Evolutionary conservation across 2,797 vertebrate species (phyloP).

Genomic region (Microctenopoma stevenorrisi): DNA sequence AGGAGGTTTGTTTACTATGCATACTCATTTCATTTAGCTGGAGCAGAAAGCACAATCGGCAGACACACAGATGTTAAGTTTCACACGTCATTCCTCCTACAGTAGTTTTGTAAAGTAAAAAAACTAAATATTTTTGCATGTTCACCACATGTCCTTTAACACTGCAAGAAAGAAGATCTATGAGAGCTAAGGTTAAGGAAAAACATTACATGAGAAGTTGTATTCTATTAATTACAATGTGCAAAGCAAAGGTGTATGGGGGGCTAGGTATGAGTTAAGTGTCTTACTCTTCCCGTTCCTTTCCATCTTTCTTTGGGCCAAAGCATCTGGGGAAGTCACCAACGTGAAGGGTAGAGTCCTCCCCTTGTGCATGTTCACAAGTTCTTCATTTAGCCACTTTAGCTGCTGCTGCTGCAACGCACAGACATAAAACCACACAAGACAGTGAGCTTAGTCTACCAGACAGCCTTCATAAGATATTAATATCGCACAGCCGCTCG

Average conservation of each 20-base stretch:
- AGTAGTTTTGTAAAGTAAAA: slow-evolving; percentile 44
- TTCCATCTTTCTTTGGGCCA: slow-evolving; percentile 79
- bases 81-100: slow-evolving; percentile 62
- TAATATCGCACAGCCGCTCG: slow-evolving; percentile 75
- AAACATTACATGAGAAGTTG: slow-evolving; percentile 20
- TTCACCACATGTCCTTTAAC: slow-evolving; percentile 40
- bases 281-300: slow-evolving; percentile 76
- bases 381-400: slow-evolving; percentile 71
- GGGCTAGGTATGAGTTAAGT: slow-evolving; percentile 20
- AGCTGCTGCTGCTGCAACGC: slow-evolving; percentile 69
- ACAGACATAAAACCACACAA: slow-evolving; percentile 77
- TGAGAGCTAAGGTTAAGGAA: slow-evolving; percentile 16
- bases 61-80: slow-evolving; percentile 61
- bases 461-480: slow-evolving; percentile 80
- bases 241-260: slow-evolving; percentile 29
- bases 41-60: slow-evolving; percentile 68
- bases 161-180: slow-evolving; percentile 23
- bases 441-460: slow-evolving; percentile 68
- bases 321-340: slow-evolving; percentile 78
- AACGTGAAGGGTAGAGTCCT: slow-evolving; percentile 70
- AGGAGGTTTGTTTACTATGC: slow-evolving; percentile 71
- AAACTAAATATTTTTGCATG: slow-evolving; percentile 59
- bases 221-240: slow-evolving; percentile 28
- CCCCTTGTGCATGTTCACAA: slow-evolving; percentile 76
- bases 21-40: slow-evolving; percentile 66